phyloP scores from a whole-genome alignment of 2,797 vertebrate species.

The Sebastes glaucus region DNA sequence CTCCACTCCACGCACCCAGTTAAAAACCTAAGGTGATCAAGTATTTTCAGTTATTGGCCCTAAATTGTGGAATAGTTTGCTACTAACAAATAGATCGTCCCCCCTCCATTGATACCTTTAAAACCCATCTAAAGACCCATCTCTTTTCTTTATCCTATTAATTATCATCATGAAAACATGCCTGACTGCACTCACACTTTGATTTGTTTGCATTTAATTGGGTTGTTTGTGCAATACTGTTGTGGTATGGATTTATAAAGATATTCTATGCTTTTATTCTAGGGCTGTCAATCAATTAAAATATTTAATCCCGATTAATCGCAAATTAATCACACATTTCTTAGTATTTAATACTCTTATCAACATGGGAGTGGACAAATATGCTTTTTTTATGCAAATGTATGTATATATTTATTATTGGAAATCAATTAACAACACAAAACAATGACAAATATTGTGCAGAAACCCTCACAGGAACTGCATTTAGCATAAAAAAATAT shows the following conservation, averaged over 20 bases:
- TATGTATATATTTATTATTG: too few species aligned
- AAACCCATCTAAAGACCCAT: neutral
- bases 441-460: too few species aligned
- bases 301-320: too few species aligned
- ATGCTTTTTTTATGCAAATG: too few species aligned
- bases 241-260: too few species aligned
- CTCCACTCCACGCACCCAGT: neutral
- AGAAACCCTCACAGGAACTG: too few species aligned
- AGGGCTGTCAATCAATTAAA: too few species aligned
- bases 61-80: neutral
- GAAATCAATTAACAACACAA: too few species aligned
- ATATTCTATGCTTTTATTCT: too few species aligned
- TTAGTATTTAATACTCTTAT: fast-evolving
- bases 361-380: too few species aligned
- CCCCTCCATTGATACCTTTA: neutral
- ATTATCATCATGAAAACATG: neutral
- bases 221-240: neutral
- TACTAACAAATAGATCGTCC: neutral
- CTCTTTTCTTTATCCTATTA: neutral
- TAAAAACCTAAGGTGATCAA: neutral
- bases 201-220: neutral
- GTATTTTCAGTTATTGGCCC: neutral
- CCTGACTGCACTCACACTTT: neutral
- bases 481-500: too few species aligned
- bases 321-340: too few species aligned